These are phyloP conservation scores for Speoplatyrhinus poulsoni DNA, from an alignment of 2,113 vertebrate species.

Conservation along the genomic window DNA sequence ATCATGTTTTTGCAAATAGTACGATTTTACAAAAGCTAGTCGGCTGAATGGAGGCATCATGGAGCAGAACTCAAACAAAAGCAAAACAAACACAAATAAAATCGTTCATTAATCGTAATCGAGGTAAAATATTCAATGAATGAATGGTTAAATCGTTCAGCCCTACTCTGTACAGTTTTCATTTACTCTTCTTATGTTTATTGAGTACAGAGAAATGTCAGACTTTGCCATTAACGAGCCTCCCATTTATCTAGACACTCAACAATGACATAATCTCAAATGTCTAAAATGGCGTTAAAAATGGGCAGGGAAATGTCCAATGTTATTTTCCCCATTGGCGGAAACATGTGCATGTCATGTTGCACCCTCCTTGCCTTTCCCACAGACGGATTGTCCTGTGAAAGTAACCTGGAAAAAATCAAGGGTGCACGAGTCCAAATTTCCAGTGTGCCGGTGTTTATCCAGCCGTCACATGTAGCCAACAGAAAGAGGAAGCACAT, in stretches of 20 bases:
- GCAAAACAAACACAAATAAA: too few species aligned
- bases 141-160: too few species aligned
- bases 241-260: slow-evolving; percentile 37
- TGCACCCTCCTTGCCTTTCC: slow-evolving; percentile 51
- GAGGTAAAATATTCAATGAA: too few species aligned
- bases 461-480: slow-evolving; percentile 51
- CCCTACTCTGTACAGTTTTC: too few species aligned
- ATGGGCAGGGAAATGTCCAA: slow-evolving; percentile 20
- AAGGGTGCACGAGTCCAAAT: slow-evolving; percentile 63
- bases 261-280: slow-evolving; percentile 45
- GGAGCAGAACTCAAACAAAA: too few species aligned
- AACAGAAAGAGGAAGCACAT: slow-evolving; percentile 70
- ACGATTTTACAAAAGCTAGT: too few species aligned
- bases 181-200: not conserved
- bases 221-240: slow-evolving; percentile 26
- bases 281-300: slow-evolving; percentile 41
- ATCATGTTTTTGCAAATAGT: too few species aligned
- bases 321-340: slow-evolving; percentile 55
- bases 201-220: slow-evolving; percentile 12
- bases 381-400: slow-evolving; percentile 56
- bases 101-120: too few species aligned
- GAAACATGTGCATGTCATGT: slow-evolving; percentile 63
- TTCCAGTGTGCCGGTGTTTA: slow-evolving; percentile 65
- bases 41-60: too few species aligned
- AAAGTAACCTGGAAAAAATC: slow-evolving; percentile 62